Base-by-base conservation (phyloP, 1,140 invertebrate species). In the Macrocentrus cingulum region DNA sequence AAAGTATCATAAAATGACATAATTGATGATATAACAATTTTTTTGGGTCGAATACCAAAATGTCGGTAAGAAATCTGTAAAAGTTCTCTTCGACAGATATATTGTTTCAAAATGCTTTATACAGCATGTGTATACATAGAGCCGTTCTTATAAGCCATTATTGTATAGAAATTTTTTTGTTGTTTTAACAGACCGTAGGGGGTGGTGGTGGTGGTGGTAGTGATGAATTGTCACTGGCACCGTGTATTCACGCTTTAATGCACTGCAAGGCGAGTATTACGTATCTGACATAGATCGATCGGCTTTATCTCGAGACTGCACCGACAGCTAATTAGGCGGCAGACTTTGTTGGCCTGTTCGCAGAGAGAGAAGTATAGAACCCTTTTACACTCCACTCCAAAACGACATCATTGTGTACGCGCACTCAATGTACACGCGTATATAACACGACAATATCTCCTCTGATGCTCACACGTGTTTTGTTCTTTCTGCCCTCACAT, bases 381-480 rank as follows among this genome's bases (percentile, higher is more conserved):
- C 15, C 15, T 39, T 8, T 4, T 39, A n/a, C 13, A n/a, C 7
- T n/a, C 36, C 13, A 13, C 8, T 8, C 15, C 15, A 39, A 4
- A 39, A 39, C 36, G 13, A 46, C 36, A n/a, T 34, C 23, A 23
- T 19, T 46, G 32, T 29, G 19, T 36, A 48, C 29, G 23, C 15
- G 44, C 36, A 19, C 32, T 56, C 20, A 2, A 2, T 22, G 32
- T 37, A 34, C 16, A 7, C 39, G 42, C 39, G 45, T 45, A 22
- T n/a, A n/a, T n/a, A n/a, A n/a, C n/a, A n/a, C n/a, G n/a, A n/a
- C n/a, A n/a, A n/a, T n/a, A n/a, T n/a, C n/a, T n/a, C n/a, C n/a
- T n/a, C n/a, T n/a, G n/a, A n/a, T n/a, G n/a, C n/a, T 36, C 39
- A 13, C 50, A 45, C 53, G 45, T 51, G 63, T 60, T 71, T 72